phyloP scores from a whole-genome alignment of 2,888 invertebrate genomes.

The Brenthis ino region DNA sequence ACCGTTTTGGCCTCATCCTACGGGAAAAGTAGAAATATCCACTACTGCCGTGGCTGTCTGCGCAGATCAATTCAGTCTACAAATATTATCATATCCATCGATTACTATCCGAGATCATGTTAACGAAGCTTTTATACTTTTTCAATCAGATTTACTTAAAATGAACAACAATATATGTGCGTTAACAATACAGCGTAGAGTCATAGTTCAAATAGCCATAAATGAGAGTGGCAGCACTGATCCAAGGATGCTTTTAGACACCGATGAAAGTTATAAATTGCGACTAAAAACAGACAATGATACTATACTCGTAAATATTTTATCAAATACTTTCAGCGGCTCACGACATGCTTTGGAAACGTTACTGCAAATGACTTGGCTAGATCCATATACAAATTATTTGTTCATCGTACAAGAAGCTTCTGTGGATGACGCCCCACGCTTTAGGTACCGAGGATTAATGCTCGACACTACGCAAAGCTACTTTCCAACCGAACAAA shows the following conservation, averaged over 20 bases:
- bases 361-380: constrained; percentile 89
- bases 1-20: constrained; percentile 90
- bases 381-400: constrained; percentile 83
- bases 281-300: constrained; percentile 73
- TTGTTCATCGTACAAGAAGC: constrained; percentile 85
- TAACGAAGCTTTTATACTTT: constrained; percentile 68
- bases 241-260: constrained; percentile 82
- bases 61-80: constrained; percentile 75
- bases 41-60: constrained; percentile 84
- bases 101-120: constrained; percentile 59
- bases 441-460: constrained; percentile 89
- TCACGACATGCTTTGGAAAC: constrained; percentile 89
- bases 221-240: constrained; percentile 64
- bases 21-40: constrained; percentile 84
- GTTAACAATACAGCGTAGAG: constrained; percentile 65
- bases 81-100: constrained; percentile 59
- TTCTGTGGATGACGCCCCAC: constrained; percentile 87
- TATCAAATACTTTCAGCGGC: constrained; percentile 87
- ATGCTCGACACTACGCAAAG: constrained; percentile 95
- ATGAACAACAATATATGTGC: constrained; percentile 61
- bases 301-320: constrained; percentile 81
- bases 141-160: constrained; percentile 70
- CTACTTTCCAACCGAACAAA: constrained; percentile 87
- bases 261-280: constrained; percentile 88
- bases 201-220: constrained; percentile 71